A percentile compares a stretch with the other conserved stretches of the same genome.
These are phyloP conservation scores for Augochlorella aurata DNA, from an alignment of 2,888 invertebrate species.

Conservation along the genomic window DNA sequence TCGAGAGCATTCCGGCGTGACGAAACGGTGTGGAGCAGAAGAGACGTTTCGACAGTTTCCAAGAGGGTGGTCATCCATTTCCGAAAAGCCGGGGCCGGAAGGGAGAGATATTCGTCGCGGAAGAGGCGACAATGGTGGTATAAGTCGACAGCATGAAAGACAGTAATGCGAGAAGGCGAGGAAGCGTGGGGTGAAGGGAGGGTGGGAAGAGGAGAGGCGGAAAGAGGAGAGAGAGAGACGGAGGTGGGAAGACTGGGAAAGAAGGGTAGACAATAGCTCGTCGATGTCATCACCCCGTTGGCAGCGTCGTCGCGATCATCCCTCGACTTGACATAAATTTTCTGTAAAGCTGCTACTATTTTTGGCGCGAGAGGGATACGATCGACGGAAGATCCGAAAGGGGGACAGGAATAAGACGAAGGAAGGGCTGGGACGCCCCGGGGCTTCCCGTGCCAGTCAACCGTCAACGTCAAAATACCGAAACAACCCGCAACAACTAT, in stretches of 20 bases:
- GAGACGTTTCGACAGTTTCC: background rate
- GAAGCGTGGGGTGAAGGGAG: background rate
- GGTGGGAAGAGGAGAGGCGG: background rate
- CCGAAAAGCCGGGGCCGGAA: background rate
- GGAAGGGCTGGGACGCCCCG: conserved; percentile 17
- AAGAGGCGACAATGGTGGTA: conserved; percentile 7
- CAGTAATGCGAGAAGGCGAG: conserved; percentile 7
- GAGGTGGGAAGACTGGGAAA: conserved; percentile 51
- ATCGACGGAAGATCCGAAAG: conserved; percentile 30
- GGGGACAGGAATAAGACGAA: background rate
- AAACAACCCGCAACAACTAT: conserved; percentile 9
- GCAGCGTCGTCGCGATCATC: conserved; percentile 62
- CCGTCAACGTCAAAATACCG: conserved; percentile 29
- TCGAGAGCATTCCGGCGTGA: background rate
- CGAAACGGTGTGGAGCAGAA: background rate
- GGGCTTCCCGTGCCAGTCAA: conserved; percentile 14
- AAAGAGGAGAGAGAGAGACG: background rate
- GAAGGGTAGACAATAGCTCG: conserved; percentile 70
- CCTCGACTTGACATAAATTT: conserved; percentile 76
- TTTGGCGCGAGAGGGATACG: conserved; percentile 53
- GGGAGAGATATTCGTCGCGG: background rate
- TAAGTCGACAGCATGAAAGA: background rate
- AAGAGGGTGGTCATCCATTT: background rate
- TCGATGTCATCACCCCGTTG: conserved; percentile 63
- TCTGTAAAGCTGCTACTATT: conserved; percentile 71